Base-by-base conservation (phyloP, 2,113 vertebrate genomes). In the Phasianus colchicus region DNA sequence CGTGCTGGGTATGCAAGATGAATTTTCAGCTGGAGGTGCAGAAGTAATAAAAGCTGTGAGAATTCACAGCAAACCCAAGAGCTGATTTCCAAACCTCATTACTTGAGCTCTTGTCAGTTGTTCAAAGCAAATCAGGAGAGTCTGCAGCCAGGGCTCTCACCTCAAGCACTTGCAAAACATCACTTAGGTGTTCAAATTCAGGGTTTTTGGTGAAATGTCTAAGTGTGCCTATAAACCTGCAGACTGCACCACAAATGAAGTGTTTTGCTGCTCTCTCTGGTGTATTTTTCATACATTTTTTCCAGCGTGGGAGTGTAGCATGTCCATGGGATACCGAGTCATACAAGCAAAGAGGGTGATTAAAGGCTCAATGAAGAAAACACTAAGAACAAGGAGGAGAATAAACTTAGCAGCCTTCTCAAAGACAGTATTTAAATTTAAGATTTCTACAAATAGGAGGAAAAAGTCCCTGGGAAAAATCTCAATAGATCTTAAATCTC, bases 11-110 rank as follows among this genome's bases (percentile, higher is more conserved):
- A 36, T 6, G 40, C 1, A 24, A 65, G 73, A 11, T 11, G 70
- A 74, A 72, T 84, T 88, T 83, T 64, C 83, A 81, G 52, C 76
- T 64, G 1, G 70, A 67, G 72, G 22, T 6, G 47, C 34, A 74
- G 77, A 20, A 60, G 73, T 43, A 90, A 60, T 85, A 43, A 75
- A 78, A 95, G 65, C 86, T 94, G 95, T 79, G 92, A 96, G 83
- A 78, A 95, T 48, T 52, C 80, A 13, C 0, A 6, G 88, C 3
- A 70, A 92, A 22, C 76, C 93, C 95, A 96, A 81, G 87, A 64
- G n/a, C 29, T 32, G 45, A 50, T 45, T 88, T 47, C 73, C 55
- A 83, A 88, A 42, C 50, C 88, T 74, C 22, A 8, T 40, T 11
- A 75, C 73, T 67, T 77, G 54, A 29, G 4, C 48, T 78, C 48